phyloP scores from a whole-genome alignment of 2,888 invertebrate species.

The Nephrocerus scutellatus region DNA sequence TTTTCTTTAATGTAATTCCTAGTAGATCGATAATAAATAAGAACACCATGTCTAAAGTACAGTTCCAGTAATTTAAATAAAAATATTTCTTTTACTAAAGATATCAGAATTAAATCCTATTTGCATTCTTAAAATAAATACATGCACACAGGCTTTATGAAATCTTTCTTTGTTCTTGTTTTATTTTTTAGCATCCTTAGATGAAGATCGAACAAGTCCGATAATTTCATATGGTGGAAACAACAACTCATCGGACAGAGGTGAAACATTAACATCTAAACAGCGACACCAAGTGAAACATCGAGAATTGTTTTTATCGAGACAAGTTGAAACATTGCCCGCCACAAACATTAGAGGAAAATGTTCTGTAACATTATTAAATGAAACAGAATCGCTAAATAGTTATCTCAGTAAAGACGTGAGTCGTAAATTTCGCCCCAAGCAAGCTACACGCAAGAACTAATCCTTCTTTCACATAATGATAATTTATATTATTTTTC shows the following conservation, averaged over 20 bases:
- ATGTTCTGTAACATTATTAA: conserved; percentile 96
- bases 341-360: conserved; percentile 99
- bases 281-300: conserved; percentile 95
- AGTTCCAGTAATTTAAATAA: too few relatives aligned
- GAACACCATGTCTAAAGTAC: too few relatives aligned
- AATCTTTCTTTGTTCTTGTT: conserved; percentile 5
- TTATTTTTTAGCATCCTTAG: conserved; percentile 55
- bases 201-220: conserved; percentile 55
- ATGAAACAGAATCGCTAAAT: conserved; percentile 94
- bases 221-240: conserved; percentile 33
- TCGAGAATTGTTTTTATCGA: conserved; percentile 94
- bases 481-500: conserved; percentile 38
- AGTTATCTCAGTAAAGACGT: conserved; percentile 96
- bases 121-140: too few relatives aligned
- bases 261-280: conserved; percentile 68
- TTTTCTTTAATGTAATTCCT: conserved; percentile 10
- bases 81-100: too few relatives aligned
- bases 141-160: too few relatives aligned
- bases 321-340: conserved; percentile 95
- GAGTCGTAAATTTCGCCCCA: conserved; percentile 50
- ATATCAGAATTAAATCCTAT: too few relatives aligned
- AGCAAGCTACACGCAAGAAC: conserved; percentile 11
- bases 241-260: conserved; percentile 38
- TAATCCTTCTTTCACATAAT: conserved; percentile 1
- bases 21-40: conserved; percentile 3